Evolutionary conservation across 1,140 invertebrate species (phyloP), one percentile per base, ranked within the genome.

Genomic region (Brachionus koreanus): DNA sequence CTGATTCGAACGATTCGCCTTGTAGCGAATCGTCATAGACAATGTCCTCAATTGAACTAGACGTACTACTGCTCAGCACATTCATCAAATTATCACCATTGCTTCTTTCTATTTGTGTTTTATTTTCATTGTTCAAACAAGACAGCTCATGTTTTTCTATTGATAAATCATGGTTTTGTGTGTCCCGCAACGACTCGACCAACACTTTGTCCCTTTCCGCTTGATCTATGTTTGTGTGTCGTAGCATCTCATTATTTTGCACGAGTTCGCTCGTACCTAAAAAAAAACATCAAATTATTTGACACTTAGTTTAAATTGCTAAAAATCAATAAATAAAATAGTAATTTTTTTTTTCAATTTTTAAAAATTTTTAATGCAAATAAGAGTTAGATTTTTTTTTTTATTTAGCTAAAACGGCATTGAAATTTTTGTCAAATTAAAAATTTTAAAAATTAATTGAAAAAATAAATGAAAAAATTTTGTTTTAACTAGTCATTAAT

Each of bases 1-100:
- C 76, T n/a, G 76, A 79, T 19, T 79, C 76, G 37, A 79, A 79
- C n/a, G 76, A 79, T 9, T 65, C 76, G 12, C 57, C 76, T 37
- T 61, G 76, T 37, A 79, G 39, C 7, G 19, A 33, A 35, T 79
- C 76, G 19, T 79, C 76, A 25, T 63, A 79, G 19, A 61, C 39
- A 42, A 79, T 79, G 37, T 79, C 76, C 25, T 79, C 76, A 19
- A 79, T 61, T n/a, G 39, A 35, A 25, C 76, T 79, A 39, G 76
- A 79, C 35, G 49, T 79, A 49, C 49, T 61, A 65, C 76, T 79
- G 19, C 33, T 79, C 19, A 79, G 10, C 57, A 79, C 52, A 61
- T 61, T 65, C 13, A 35, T 52, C 42, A 52, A 29, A 65, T 65
- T 63, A 23, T 65, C 19, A 23, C 57, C 49, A 79, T 19, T 57